Evolutionary conservation across 1,140 invertebrate species (phyloP), one percentile per base, ranked within the genome.

Genomic region (Musca vetustissima): DNA sequence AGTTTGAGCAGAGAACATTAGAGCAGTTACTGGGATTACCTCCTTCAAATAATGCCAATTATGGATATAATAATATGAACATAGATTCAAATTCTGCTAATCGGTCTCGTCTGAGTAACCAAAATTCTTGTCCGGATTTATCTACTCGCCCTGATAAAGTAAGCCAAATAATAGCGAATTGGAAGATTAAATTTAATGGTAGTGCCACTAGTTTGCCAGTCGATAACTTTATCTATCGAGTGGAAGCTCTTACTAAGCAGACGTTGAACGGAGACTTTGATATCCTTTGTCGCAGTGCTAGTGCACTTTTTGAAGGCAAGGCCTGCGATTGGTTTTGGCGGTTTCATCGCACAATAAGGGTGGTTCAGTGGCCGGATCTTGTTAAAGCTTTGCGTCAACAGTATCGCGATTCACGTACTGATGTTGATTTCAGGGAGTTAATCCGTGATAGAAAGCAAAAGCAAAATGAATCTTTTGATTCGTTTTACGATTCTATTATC

Each of bases 191-290:
- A 48, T 68, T 68, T 21, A 21, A 57, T 48, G 67, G 55, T 15
- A 43, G 14, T 9, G 3, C 25, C 1, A 32, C 57, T 13, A 43
- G 24, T 24, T 15, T 68, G 22, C 22, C 53, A 9, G 43, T 68
- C 1, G 55, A 68, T 17, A 50, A 43, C n/a, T 61, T 68, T 36
- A 47, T 68, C 6, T 68, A 68, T 43, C 32, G 67, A 61, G 32
- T 57, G 1, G 48, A 59, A n/a, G 24, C 36, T 2, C 11, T 47
- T 9, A 59, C 67, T 21, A 59, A 68, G 52, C 67, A 68, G 47
- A n/a, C 22, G n/a, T 55, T 2, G 4, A 55, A 43, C 13, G 52
- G n/a, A 68, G 59, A 1, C 15, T 36, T 68, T 57, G 19, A 48
- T 15, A 17, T 36, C 2, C 2, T 68, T 68, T 57, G 17, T 25